Evolutionary conservation across 2,888 invertebrate species (phyloP).

Genomic region (Drosophila siamana): DNA sequence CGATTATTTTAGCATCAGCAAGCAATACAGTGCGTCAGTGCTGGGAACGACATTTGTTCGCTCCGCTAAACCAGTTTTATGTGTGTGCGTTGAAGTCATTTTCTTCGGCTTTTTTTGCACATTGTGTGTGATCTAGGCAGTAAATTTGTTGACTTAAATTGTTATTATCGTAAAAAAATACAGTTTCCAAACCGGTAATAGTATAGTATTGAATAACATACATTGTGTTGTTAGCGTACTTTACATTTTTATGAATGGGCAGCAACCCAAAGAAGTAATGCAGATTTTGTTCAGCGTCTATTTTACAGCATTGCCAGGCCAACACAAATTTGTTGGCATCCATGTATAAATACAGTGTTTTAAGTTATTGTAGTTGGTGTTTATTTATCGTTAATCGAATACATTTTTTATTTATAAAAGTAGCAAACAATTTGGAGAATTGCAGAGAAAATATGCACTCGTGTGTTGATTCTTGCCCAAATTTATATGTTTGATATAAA

Average conservation of each 20-base stretch:
- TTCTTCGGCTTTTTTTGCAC: constrained; percentile 59
- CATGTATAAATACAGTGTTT: constrained; percentile 48
- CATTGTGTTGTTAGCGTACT: not conserved
- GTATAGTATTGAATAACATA: not conserved
- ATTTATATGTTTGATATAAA: not conserved
- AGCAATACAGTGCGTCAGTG: not conserved
- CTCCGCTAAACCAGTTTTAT: constrained; percentile 25
- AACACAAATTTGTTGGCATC: constrained; percentile 50
- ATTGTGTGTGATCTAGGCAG: constrained; percentile 40
- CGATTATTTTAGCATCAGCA: not conserved
- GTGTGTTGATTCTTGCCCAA: constrained; percentile 6
- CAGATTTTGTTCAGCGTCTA: constrained; percentile 55
- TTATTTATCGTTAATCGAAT: not conserved
- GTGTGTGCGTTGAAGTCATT: constrained; percentile 53
- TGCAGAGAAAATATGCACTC: constrained; percentile 35
- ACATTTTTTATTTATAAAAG: not conserved
- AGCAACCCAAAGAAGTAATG: not conserved
- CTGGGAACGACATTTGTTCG: constrained; percentile 26
- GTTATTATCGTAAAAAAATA: not conserved
- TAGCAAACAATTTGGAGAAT: constrained; percentile 5
- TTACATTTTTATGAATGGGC: constrained; percentile 12
- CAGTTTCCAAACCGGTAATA: constrained; percentile 35
- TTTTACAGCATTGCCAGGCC: constrained; percentile 58
- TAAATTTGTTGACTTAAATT: constrained; percentile 22
- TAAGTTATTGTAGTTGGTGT: constrained; percentile 27